A percentile compares a stretch with the other conserved stretches of the same genome.
phyloP scores from a whole-genome alignment of 2,888 invertebrate genomes.

The Phaedon cochleariae region DNA sequence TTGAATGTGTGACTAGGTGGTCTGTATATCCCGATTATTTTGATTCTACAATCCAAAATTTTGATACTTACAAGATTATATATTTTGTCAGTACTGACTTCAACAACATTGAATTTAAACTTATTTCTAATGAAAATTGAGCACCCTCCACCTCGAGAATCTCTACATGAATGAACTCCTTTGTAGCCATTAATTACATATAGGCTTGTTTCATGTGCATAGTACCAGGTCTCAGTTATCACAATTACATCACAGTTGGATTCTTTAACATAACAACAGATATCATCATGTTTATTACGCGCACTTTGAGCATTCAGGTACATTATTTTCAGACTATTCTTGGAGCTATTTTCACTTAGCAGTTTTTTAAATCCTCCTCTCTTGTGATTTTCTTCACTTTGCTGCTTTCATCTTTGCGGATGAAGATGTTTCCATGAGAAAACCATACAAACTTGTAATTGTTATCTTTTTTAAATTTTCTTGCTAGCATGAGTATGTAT shows the following conservation, averaged over 20 bases:
- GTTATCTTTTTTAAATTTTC: constrained; percentile 19
- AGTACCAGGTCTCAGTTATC: constrained; percentile 13
- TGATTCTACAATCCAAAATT: background rate
- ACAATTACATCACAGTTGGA: constrained; percentile 10
- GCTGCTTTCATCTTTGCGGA: constrained; percentile 10
- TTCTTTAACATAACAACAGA: constrained; percentile 13
- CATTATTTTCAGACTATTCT: constrained; percentile 15
- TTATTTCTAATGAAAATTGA: constrained; percentile 12
- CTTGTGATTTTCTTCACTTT: constrained; percentile 8
- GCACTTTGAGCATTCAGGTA: constrained; percentile 4
- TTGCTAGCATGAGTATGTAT: constrained; percentile 16
- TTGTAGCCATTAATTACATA: background rate
- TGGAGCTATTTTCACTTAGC: background rate
- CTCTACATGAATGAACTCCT: constrained; percentile 12
- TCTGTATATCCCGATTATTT: constrained; percentile 2
- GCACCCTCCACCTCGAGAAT: constrained; percentile 14
- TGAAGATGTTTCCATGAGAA: constrained; percentile 13
- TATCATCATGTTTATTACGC: background rate
- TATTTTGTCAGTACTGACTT: background rate
- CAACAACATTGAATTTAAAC: background rate
- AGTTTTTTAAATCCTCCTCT: constrained; percentile 5
- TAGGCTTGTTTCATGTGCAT: constrained; percentile 8
- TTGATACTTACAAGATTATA: constrained; percentile 14
- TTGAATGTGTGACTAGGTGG: constrained; percentile 1
- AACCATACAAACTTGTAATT: constrained; percentile 12